A percentile compares a stretch with the other conserved stretches of the same genome.
Conservation (phyloP, 2,888 invertebrate genomes). For the Magallana nippona region DNA sequence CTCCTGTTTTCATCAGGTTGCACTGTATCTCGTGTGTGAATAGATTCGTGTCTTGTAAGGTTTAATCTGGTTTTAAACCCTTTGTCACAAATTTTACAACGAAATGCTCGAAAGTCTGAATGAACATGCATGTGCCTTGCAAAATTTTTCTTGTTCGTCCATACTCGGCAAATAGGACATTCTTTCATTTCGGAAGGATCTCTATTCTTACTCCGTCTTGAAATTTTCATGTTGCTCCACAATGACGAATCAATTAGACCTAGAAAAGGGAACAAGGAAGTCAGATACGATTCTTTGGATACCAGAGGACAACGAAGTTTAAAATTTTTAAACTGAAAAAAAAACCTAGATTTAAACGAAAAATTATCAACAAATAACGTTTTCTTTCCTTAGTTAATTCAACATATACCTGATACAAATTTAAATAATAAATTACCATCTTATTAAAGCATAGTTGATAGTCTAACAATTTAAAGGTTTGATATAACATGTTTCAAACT, state of each 20-base stretch:
- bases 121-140: slow-evolving; percentile 27
- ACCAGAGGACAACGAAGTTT: neutral
- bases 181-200: slow-evolving; percentile 25
- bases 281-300: neutral
- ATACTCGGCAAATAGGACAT: slow-evolving; percentile 22
- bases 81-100: slow-evolving; percentile 26
- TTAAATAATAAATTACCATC: too few relatives aligned
- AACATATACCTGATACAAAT: too few relatives aligned
- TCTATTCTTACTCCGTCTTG: slow-evolving; percentile 8
- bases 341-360: too few relatives aligned
- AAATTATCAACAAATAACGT: too few relatives aligned
- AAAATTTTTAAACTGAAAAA: too few relatives aligned
- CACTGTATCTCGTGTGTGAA: neutral
- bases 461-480: too few relatives aligned
- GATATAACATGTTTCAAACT: too few relatives aligned
- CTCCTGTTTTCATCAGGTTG: neutral
- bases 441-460: too few relatives aligned
- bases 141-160: slow-evolving; percentile 31
- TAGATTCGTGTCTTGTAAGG: slow-evolving; percentile 9
- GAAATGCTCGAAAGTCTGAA: slow-evolving; percentile 21
- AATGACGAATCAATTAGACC: neutral
- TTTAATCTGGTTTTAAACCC: slow-evolving; percentile 8
- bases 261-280: slow-evolving; percentile 18
- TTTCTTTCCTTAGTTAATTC: too few relatives aligned
- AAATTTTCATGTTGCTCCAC: neutral